Percentiles rank a stretch among this genome's conserved stretches.
Evolutionary conservation across 2,888 invertebrate genomes (phyloP).

Genomic region (Macroteleia sp.): DNA sequence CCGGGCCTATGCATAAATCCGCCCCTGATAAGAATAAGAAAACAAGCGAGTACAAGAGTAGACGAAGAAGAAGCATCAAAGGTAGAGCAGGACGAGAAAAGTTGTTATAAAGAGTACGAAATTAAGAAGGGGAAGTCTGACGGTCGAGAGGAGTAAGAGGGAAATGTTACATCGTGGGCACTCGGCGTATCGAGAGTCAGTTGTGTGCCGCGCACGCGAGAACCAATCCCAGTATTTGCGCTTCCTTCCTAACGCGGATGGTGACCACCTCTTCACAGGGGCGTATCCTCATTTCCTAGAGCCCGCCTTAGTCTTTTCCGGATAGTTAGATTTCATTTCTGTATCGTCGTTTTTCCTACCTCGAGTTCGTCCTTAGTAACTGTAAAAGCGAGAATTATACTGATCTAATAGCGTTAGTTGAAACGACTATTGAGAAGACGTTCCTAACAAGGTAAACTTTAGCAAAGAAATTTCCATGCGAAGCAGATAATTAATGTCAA

Average conservation of each 20-base stretch:
- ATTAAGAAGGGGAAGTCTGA: slow-evolving; percentile 45
- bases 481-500: slow-evolving; percentile 54
- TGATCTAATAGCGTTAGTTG: slow-evolving; percentile 55
- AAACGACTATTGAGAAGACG: slow-evolving; percentile 45
- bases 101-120: slow-evolving; percentile 49
- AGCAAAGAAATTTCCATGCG: slow-evolving; percentile 55
- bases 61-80: slow-evolving; percentile 45
- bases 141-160: slow-evolving; percentile 67
- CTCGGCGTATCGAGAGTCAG: slow-evolving; percentile 74
- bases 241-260: slow-evolving; percentile 80
- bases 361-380: slow-evolving; percentile 37
- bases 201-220: slow-evolving; percentile 77
- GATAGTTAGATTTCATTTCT: slow-evolving; percentile 58
- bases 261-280: slow-evolving; percentile 82
- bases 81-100: slow-evolving; percentile 36
- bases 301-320: slow-evolving; percentile 75
- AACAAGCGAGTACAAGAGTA: slow-evolving; percentile 14
- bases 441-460: slow-evolving; percentile 59
- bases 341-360: slow-evolving; percentile 18
- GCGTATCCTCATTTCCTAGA: slow-evolving; percentile 74
- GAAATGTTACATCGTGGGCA: slow-evolving; percentile 66
- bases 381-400: slow-evolving; percentile 61
- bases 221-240: slow-evolving; percentile 81
- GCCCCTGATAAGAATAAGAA: slow-evolving; percentile 4
- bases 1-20: background rate